Base-by-base conservation (phyloP, 1,140 invertebrate species). In the Solenopsis fugax region DNA sequence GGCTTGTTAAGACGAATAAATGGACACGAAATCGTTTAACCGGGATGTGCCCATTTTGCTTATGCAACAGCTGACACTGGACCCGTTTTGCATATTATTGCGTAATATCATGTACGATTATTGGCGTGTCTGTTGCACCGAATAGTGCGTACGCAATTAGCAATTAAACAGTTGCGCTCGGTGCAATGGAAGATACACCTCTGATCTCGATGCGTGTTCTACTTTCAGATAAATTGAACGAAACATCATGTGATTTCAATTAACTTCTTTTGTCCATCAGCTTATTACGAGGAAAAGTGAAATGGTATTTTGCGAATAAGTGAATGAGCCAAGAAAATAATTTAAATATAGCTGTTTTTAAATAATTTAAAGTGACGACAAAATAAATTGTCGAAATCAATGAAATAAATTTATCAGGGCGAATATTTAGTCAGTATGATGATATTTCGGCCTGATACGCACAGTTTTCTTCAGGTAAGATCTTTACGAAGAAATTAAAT, bases 1-100 rank as follows among this genome's bases (percentile, higher is more conserved):
- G 88, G 82, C 77, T 88, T 60, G 89, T 91, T 93, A 93, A 92
- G 90, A 94, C 92, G 91, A 90, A 90, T 89, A 93, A 94, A 94
- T 93, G 93, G 93, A 90, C 88, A 92, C 91, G 88, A 93, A 93
- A 94, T 93, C 93, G 90, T 94, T 94, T 93, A 94, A 94, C 91
- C 91, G 93, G 93, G 93, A 94, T 94, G 93, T 94, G 92, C 92
- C 91, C 91, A 90, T 89, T 89, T 93, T 92, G 82, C 91, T 94
- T 94, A 92, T 89, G 91, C 86, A 94, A 94, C 89, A 76, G 92
- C 89, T 87, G 90, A 87, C 91, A 92, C 92, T 91, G 90, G 87
- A 92, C 84, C 18, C 64, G 89, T 91, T 93, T 93, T 92, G 89
- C 91, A 92, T 92, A 91, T 93, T 87, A 93, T 94, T 94, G 88